Percentiles rank a stretch among this genome's conserved stretches.
These are phyloP conservation scores for Harpagoxenus sublaevis DNA, from an alignment of 2,888 invertebrate genomes.

Conservation along the genomic window DNA sequence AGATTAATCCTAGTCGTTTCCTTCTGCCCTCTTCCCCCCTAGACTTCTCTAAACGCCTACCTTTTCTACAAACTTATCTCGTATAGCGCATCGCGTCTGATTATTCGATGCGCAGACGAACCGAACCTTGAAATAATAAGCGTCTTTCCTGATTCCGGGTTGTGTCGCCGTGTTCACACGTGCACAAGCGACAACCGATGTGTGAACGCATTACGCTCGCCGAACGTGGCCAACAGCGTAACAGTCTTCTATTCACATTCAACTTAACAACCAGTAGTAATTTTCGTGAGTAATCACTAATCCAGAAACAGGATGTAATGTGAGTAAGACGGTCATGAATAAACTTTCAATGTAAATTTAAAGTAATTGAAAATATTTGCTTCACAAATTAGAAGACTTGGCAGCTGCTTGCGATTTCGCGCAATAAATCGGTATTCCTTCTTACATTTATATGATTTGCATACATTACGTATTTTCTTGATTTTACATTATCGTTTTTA, in stretches of 20 bases:
- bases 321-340: background rate
- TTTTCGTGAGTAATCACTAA: conserved; percentile 39
- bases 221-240: conserved; percentile 74
- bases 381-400: background rate
- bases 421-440: background rate
- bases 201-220: conserved; percentile 77
- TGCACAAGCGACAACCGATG: conserved; percentile 77
- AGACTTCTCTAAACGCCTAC: conserved; percentile 73
- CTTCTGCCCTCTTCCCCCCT: conserved; percentile 53
- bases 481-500: background rate
- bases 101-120: conserved; percentile 76
- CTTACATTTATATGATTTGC: background rate
- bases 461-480: background rate
- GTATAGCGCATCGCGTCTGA: conserved; percentile 79
- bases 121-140: conserved; percentile 83
- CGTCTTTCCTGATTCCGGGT: conserved; percentile 81
- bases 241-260: conserved; percentile 57
- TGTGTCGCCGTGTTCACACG: conserved; percentile 77
- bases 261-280: conserved; percentile 21
- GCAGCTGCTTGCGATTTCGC: background rate
- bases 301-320: conserved; percentile 25
- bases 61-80: conserved; percentile 78
- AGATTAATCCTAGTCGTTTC: conserved; percentile 72
- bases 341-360: conserved; percentile 15
- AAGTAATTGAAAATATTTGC: conserved; percentile 7